phyloP scores from a whole-genome alignment of 2,888 invertebrate species.

The Alloscopus bannaensis region DNA sequence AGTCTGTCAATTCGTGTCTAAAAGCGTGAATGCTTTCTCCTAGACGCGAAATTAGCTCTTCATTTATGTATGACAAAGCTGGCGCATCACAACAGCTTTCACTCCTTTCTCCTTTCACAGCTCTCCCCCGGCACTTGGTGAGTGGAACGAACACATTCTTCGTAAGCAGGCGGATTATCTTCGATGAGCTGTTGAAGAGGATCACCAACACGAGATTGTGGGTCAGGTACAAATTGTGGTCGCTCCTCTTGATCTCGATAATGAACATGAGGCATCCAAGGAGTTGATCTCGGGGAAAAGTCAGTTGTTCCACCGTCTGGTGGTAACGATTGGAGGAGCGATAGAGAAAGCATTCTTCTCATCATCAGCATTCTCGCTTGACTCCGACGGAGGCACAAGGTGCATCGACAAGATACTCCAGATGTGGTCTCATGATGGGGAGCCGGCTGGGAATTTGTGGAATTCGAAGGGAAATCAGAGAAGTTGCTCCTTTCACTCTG shows the following conservation, averaged over 20 bases:
- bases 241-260: slow-evolving; percentile 4
- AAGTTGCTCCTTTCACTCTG: slow-evolving; percentile 11
- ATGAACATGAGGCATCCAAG: slow-evolving; percentile 32
- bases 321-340: slow-evolving; percentile 11
- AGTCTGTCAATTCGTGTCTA: slow-evolving; percentile 30
- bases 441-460: background rate
- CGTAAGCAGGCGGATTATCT: slow-evolving; percentile 49
- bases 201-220: slow-evolving; percentile 40
- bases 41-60: slow-evolving; percentile 36
- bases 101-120: slow-evolving; percentile 1
- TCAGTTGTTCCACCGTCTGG: slow-evolving; percentile 8
- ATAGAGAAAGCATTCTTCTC: slow-evolving; percentile 23
- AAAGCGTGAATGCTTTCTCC: slow-evolving; percentile 15
- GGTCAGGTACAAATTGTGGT: slow-evolving; percentile 9
- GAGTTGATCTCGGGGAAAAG: slow-evolving; percentile 21
- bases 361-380: slow-evolving; percentile 34
- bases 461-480: background rate
- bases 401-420: slow-evolving; percentile 14
- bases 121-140: slow-evolving; percentile 2
- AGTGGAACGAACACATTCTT: slow-evolving; percentile 30
- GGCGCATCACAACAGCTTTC: slow-evolving; percentile 13
- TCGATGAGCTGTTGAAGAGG: slow-evolving; percentile 15
- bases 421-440: background rate
- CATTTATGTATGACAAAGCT: slow-evolving; percentile 51
- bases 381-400: slow-evolving; percentile 22